Evolutionary conservation across 35 echinoderm and acorn worm species (phyloP), one percentile per base, ranked within the genome.

Genomic region (Lytechinus pictus): DNA sequence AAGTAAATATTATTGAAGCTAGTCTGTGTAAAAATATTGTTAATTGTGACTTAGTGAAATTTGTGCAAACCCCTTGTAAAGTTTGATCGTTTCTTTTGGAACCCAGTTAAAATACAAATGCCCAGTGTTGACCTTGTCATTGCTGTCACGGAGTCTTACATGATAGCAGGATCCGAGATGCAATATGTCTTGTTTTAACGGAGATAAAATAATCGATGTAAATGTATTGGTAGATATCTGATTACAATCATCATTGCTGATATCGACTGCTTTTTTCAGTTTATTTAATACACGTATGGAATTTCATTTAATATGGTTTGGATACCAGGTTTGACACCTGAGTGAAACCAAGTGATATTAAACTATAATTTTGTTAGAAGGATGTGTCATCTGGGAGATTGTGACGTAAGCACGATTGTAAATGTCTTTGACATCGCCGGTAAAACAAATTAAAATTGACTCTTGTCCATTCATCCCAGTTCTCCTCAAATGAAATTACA

Each of bases 361-460:
- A n/a, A 79, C 66, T 79, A 79, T 79, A 79, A 79, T 79, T n/a
- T 79, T 79, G 66, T 79, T 79, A 79, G 16, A 79, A 4, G 66
- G 19, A 24, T 16, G 66, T 79, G 66, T 79, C 66, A 79, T 19
- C 66, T 14, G n/a, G 66, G 21, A 58, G 56, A 9, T 58, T 58
- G 56, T 79, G 66, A 79, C 66, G 66, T 24, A 79, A 7, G 66
- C 66, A 79, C 19, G 19, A 79, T 79, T n/a, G 66, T 79, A 79
- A 79, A 79, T 79, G 66, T 79, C 66, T 79, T 79, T 79, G 66
- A 79, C 66, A 79, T 79, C 14, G 66, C 66, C 66, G 66, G n/a
- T 79, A 79, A 79, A 79, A 79, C 66, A 79, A 79, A 79, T 79
- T 79, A 79, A 79, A 79, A 24, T 79, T 79, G 66, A 79, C 66